Base-by-base conservation (phyloP, 2,113 vertebrate genomes). In the Mellivora capensis region DNA sequence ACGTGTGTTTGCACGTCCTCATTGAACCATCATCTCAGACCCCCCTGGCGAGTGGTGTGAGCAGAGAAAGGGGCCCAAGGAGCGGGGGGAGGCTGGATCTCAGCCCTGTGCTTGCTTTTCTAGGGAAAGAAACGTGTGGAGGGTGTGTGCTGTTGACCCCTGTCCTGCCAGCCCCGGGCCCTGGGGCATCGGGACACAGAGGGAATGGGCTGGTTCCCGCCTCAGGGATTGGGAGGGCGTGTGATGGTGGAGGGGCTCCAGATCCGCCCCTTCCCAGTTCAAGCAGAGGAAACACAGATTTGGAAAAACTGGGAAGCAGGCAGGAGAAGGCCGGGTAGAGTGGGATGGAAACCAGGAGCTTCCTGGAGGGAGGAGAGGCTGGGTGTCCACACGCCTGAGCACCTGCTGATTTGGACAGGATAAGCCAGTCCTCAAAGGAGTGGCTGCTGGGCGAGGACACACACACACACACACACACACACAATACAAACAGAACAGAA, bases 401-500 rank as follows among this genome's bases (percentile, higher is more conserved):
- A 81, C 7, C 1, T 2, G 62, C 62, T 1, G 6, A 62, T 31
- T 7, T 21, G 64, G 64, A 31, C 13, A 57, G 31, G 13, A 18
- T 11, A 62, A 76, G 86, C 49, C 77, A 18, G 9, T 29, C 1
- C 20, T 80, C 31, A 34, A 83, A 88, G 62, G 25, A 47, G 62
- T 23, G 23, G 2, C 79, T 11, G 0, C 67, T 29, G 39, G 23
- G 15, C 6, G 20, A 49, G 67, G 37, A 34, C 74, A 39, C 87
- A 31, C 62, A 47, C 76, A 42, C 83, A 67, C 20, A 34, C 74
- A 39, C 87, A 31, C 62, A 47, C 76, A 42, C 83, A 67, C 20
- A 77, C 3, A 96, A 87, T 47, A 67, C 1, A 34, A 81, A 23
- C 1, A 39, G 64, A 54, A 34, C 59, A 91, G 86, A 87, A 99